Evolutionary conservation across 1,140 invertebrate species (phyloP).

Genomic region (Hylaeus anthracinus): DNA sequence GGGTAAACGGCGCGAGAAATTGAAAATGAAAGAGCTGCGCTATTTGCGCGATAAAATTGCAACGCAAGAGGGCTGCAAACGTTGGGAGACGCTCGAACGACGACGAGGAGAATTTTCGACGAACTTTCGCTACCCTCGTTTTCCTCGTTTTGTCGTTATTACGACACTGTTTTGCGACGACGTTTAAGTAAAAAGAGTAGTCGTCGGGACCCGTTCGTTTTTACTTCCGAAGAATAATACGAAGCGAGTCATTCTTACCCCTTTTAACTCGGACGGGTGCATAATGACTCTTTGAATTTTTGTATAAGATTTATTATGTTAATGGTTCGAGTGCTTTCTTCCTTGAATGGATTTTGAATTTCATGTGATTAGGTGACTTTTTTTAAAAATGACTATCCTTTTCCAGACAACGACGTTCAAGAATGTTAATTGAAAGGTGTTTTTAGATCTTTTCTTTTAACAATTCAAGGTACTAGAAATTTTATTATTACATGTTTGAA

Average conservation of each 20-base stretch:
- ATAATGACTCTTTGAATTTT: no score
- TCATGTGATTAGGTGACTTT: no score
- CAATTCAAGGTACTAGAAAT: no score
- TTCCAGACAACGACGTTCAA: no score
- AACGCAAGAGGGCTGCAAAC: not conserved
- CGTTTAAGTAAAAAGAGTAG: not conserved
- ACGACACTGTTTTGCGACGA: not conserved
- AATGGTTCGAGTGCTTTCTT: no score
- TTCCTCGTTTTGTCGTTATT: conserved; percentile 7
- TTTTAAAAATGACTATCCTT: no score
- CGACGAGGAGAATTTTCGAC: conserved; percentile 11
- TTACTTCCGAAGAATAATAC: not conserved
- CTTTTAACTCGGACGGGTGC: not conserved
- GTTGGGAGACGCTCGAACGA: no score
- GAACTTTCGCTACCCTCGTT: not conserved
- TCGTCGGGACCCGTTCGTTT: not conserved
- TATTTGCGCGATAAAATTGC: conserved; percentile 44
- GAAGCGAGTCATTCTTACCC: not conserved
- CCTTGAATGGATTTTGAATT: no score
- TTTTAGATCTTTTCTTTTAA: no score
- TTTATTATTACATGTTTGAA: no score
- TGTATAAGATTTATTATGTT: no score
- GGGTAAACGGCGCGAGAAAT: conserved; percentile 41
- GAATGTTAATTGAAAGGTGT: no score
- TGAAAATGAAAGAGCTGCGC: conserved; percentile 40